Evolutionary conservation across 2,113 vertebrate species (phyloP).

Genomic region (Oriolus oriolus): DNA sequence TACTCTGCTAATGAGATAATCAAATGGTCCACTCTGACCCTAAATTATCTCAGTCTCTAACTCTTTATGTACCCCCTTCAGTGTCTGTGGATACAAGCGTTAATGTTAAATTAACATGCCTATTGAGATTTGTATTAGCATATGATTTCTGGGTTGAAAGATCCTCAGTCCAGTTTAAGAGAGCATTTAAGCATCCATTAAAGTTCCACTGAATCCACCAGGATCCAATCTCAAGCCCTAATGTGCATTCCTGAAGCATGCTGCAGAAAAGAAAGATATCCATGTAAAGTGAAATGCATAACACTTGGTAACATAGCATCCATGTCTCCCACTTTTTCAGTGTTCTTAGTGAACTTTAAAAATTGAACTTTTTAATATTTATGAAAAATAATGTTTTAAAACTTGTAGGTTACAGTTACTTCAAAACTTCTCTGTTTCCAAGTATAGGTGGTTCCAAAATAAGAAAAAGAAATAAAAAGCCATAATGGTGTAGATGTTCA

Average conservation of each 20-base stretch:
- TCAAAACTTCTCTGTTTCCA: neutral
- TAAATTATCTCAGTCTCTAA: neutral
- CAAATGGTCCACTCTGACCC: neutral
- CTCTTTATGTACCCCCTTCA: neutral
- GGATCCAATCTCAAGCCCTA: neutral
- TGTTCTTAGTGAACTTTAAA: neutral
- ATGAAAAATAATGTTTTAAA: neutral
- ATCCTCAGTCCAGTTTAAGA: neutral
- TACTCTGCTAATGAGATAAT: neutral
- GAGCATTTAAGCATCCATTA: neutral
- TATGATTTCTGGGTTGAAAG: neutral
- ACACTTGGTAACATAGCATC: neutral
- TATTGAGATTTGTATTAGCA: neutral
- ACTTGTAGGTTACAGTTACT: neutral
- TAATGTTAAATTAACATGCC: neutral
- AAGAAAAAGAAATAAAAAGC: neutral
- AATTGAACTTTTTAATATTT: neutral
- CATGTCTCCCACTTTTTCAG: neutral
- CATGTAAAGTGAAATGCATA: neutral
- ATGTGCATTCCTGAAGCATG: neutral
- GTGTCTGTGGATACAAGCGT: neutral
- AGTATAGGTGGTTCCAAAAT: conserved; percentile 16
- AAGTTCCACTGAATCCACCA: neutral
- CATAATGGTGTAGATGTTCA: neutral
- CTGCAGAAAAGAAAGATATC: neutral